A percentile compares a stretch with the other conserved stretches of the same genome.
Conservation (phyloP, 2,797 vertebrate genomes). For the Natrix natrix region DNA sequence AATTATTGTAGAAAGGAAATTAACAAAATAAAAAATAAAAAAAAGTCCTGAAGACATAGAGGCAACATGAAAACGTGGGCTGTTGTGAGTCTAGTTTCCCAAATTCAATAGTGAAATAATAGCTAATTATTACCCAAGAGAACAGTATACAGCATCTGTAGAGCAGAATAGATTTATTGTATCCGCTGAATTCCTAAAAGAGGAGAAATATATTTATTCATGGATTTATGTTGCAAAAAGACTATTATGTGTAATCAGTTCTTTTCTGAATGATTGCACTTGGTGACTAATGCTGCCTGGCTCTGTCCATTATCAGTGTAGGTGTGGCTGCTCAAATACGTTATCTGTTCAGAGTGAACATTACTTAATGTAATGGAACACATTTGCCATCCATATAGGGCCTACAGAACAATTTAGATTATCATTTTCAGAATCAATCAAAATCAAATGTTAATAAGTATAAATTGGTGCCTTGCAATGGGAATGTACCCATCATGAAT, state of each 20-base stretch:
- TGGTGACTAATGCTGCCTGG: not conserved
- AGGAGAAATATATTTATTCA: slow-evolving; percentile 17
- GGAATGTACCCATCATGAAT: not conserved
- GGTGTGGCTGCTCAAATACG: not conserved
- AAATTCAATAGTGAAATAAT: slow-evolving; percentile 23
- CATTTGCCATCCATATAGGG: not conserved
- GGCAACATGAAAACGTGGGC: not conserved
- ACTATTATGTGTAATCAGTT: slow-evolving; percentile 18
- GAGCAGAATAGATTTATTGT: slow-evolving; percentile 17
- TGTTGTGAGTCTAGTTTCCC: not conserved
- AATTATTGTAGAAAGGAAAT: not conserved
- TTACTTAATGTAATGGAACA: slow-evolving; percentile 1
- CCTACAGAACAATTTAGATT: slow-evolving; percentile 17
- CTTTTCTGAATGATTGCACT: slow-evolving; percentile 19
- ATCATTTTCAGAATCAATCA: slow-evolving; percentile 4
- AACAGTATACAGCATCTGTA: slow-evolving; percentile 15
- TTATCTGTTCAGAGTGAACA: not conserved
- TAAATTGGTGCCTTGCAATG: not conserved
- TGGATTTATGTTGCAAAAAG: slow-evolving; percentile 1
- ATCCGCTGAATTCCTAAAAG: not conserved
- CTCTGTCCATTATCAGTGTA: slow-evolving; percentile 9
- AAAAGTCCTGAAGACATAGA: slow-evolving; percentile 2
- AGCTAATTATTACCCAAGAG: slow-evolving; percentile 17
- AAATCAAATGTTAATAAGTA: slow-evolving; percentile 9
- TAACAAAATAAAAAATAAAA: not conserved